Base-by-base conservation (phyloP, 2,113 vertebrate genomes). In the Tamias sibiricus region DNA sequence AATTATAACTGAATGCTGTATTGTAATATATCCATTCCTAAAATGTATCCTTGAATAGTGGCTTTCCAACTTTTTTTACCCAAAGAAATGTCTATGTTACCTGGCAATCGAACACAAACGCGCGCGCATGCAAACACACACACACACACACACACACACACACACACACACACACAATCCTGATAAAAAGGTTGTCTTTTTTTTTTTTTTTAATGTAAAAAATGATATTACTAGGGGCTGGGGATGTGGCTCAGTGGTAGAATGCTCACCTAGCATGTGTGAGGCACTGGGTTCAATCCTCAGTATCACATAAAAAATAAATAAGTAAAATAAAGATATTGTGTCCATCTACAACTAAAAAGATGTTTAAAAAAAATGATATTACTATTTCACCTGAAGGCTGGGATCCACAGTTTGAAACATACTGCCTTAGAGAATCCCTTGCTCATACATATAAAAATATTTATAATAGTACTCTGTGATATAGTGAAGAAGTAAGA, bases 31-130 rank as follows among this genome's bases (percentile, higher is more conserved):
- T 28, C 37, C 10, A 75, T 79, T 77, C 72, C 82, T 96, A 95
- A 91, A 91, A 59, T 54, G 49, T 35, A 13, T 66, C 14, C 17
- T 95, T 20, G 14, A 81, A 66, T 59, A 79, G 28, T 83, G 57
- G 20, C 22, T 94, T 95, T 54, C 54, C 28, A 92, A 68, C 1
- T 35, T 32, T 52, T 80, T 54, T 91, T 81, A 89, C 49, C 37
- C 83, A 40, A 52, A 82, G 14, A 69, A 92, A 88, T 84, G 84
- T 94, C 85, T 81, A 32, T 93, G 95, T 95, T 95, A 75, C 20
- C 71, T 75, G 93, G 17, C 83, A 4, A 82, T 17, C 42, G 28
- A 90, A n/a, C 13, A 84, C 47, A 72, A 40, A 89, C 32, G 47
- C 12, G 64, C 5, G 37, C 24, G 30, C 24, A 68, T 9, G 44